Evolutionary conservation across 2,797 vertebrate genomes (phyloP).

Genomic region (Spinibarbus caldwelli): DNA sequence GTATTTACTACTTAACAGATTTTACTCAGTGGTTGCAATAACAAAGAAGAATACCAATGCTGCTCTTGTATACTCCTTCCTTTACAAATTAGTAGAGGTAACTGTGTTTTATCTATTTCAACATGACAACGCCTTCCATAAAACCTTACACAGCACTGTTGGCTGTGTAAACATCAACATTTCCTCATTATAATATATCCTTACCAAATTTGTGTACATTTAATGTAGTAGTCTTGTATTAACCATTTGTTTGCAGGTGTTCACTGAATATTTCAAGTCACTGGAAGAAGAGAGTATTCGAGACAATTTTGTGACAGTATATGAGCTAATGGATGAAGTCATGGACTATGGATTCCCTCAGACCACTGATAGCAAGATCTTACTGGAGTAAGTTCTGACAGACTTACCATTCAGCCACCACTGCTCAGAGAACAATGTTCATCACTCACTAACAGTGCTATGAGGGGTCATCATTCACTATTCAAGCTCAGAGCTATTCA

Average conservation of each 20-base stretch:
- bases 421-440: constrained; percentile 22
- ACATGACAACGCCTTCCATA: not conserved
- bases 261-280: constrained; percentile 84
- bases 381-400: constrained; percentile 81
- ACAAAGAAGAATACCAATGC: constrained; percentile 86
- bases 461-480: constrained; percentile 29
- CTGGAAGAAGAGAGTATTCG: constrained; percentile 85
- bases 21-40: constrained; percentile 80
- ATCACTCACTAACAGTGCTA: not conserved
- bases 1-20: constrained; percentile 68
- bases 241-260: constrained; percentile 71
- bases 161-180: not conserved
- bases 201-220: not conserved
- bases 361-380: constrained; percentile 86
- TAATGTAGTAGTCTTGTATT: not conserved
- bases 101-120: constrained; percentile 49
- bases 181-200: not conserved
- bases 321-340: constrained; percentile 84
- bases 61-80: constrained; percentile 82
- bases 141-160: not conserved
- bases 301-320: constrained; percentile 86
- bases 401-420: constrained; percentile 25
- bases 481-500: constrained; percentile 38
- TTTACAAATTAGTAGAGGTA: constrained; percentile 85
- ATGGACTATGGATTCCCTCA: constrained; percentile 87